These are phyloP conservation scores for Trachymyrmex cornetzi DNA, from an alignment of 1,140 invertebrate species.

Conservation along the genomic window DNA sequence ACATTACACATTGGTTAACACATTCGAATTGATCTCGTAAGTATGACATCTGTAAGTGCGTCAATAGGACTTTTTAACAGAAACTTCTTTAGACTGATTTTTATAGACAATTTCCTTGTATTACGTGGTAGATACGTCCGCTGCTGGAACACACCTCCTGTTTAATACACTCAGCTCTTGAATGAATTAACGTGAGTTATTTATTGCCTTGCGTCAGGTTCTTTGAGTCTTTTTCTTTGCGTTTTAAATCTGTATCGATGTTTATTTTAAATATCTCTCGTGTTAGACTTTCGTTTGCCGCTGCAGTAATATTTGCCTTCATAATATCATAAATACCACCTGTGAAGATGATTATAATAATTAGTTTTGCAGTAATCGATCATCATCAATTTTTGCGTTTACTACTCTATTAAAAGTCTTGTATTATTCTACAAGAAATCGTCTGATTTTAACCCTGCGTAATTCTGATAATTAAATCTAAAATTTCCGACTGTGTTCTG, in stretches of 20 bases:
- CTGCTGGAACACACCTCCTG: neutral
- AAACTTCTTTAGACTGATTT: constrained; percentile 32
- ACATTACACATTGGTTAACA: neutral
- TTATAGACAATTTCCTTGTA: constrained; percentile 30
- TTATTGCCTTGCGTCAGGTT: constrained; percentile 49
- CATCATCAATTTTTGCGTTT: neutral
- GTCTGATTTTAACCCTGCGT: neutral
- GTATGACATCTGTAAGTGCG: neutral
- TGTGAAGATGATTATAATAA: constrained; percentile 71
- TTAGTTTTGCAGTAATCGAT: constrained; percentile 19
- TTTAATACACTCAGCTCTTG: constrained; percentile 19
- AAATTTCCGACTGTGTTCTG: neutral
- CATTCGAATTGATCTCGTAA: neutral
- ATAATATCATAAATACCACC: constrained; percentile 89
- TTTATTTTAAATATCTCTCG: constrained; percentile 85
- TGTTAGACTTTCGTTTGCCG: constrained; percentile 87
- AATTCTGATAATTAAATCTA: neutral
- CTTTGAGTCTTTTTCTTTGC: constrained; percentile 71
- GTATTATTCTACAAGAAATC: neutral
- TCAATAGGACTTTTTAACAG: constrained; percentile 19
- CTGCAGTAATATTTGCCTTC: constrained; percentile 88
- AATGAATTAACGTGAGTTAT: constrained; percentile 21
- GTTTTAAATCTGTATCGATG: constrained; percentile 81
- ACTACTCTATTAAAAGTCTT: neutral
- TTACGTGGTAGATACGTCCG: neutral